Conservation (phyloP, 2,888 invertebrate genomes). For the Euclidia mi region DNA sequence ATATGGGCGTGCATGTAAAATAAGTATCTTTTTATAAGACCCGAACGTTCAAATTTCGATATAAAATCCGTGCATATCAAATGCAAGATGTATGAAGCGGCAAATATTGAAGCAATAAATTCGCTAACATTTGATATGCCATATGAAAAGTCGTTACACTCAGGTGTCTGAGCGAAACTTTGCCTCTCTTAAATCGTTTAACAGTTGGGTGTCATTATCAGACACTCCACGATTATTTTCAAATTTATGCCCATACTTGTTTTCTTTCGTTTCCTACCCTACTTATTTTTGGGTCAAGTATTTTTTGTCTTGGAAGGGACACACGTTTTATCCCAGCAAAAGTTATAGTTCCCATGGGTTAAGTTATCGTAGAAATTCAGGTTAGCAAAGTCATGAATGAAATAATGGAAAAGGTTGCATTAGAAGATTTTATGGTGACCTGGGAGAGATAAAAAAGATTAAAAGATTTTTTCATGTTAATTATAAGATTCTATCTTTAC, state of each 20-base stretch:
- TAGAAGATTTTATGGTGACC: conserved; percentile 13
- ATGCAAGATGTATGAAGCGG: no score
- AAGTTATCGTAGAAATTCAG: conserved; percentile 31
- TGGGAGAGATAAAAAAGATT: conserved; percentile 26
- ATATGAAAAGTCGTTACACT: conserved; percentile 20
- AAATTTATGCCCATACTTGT: not conserved
- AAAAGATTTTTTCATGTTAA: not conserved
- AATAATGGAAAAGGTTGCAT: conserved; percentile 40
- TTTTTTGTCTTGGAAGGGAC: conserved; percentile 8
- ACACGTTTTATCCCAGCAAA: conserved; percentile 29
- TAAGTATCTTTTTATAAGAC: no score
- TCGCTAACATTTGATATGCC: no score
- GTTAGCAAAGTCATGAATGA: conserved; percentile 26
- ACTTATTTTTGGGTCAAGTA: not conserved
- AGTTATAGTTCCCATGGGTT: conserved; percentile 40
- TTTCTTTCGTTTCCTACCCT: not conserved
- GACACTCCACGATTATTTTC: conserved; percentile 22
- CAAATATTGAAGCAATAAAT: no score
- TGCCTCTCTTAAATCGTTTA: no score
- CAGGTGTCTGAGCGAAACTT: no score
- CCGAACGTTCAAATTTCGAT: no score
- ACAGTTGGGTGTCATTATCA: no score
- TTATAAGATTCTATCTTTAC: not conserved
- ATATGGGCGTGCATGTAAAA: no score
- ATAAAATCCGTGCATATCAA: no score